Base-by-base conservation (phyloP, 2,113 vertebrate genomes). In the Natator depressus region DNA sequence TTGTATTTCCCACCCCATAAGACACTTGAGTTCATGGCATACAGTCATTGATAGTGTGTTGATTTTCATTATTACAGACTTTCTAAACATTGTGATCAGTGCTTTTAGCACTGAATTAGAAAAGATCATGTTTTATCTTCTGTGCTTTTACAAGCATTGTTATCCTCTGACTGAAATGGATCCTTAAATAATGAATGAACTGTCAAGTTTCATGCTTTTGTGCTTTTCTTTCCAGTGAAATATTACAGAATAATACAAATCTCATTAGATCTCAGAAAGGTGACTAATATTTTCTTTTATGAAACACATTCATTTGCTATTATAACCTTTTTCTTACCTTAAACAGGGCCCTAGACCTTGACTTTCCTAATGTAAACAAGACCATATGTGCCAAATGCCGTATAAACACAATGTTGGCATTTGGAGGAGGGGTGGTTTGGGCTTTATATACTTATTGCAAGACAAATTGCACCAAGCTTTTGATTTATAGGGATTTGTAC, bases 401-500 rank as follows among this genome's bases (percentile, higher is more conserved):
- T 5, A 38, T 1, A 57, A 24, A 53, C 75, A 24, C 49, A n/a
- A 46, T 76, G 16, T 49, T 82, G 82, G 47, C 57, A 38, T 47
- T 5, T 7, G 25, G 72, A 38, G 14, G 5, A 51, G 22, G 42
- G 53, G 31, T 87, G 78, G 14, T 16, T 47, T 2, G 0, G 5
- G 10, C 2, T 88, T 79, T 53, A 46, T 8, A 16, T 93, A 42
- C 4, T 75, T 29, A 2, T 94, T 89, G 86, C 81, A 82, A 86
- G 91, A 55, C 75, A 96, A 93, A 50, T 47, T 82, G 29, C 38
- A 17, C 11, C 47, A 51, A 97, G 78, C 90, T 85, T 95, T 87
- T 97, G 90, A 97, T 95, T 93, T 90, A 31, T 6, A 54, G 81
- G 88, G 57, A 47, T 89, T 96, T 84, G 57, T 87, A 76, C 93